These are phyloP conservation scores for Chrysotoxum bicinctum DNA, from an alignment of 2,888 invertebrate genomes.

Conservation along the genomic window DNA sequence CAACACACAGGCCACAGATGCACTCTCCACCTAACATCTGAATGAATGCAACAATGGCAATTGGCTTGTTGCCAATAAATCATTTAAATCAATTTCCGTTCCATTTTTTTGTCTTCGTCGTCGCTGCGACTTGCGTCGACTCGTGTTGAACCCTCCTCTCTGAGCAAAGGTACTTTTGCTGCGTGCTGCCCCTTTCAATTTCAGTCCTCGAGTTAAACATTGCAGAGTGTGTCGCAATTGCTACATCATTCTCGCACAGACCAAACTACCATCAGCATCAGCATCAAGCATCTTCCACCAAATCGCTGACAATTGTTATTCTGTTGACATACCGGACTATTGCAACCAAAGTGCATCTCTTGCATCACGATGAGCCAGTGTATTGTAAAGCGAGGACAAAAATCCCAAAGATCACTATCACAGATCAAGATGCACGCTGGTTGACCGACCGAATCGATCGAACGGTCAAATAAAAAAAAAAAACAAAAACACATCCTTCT, in stretches of 20 bases:
- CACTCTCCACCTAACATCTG: slow-evolving; percentile 35
- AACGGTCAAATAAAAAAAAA: slow-evolving; percentile 1
- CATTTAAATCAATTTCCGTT: slow-evolving; percentile 80
- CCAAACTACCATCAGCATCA: slow-evolving; percentile 15
- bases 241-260: slow-evolving; percentile 49
- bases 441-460: slow-evolving; percentile 7
- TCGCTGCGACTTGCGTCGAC: background rate
- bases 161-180: background rate
- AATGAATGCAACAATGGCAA: slow-evolving; percentile 66
- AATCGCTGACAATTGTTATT: slow-evolving; percentile 68
- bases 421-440: slow-evolving; percentile 56
- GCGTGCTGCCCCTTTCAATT: slow-evolving; percentile 41
- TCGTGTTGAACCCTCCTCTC: background rate
- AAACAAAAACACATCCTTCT: background rate
- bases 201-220: slow-evolving; percentile 46
- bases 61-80: slow-evolving; percentile 77
- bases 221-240: slow-evolving; percentile 18
- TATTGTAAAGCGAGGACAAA: slow-evolving; percentile 39
- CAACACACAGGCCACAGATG: background rate
- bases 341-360: slow-evolving; percentile 51
- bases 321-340: slow-evolving; percentile 57
- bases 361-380: slow-evolving; percentile 62
- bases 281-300: slow-evolving; percentile 43
- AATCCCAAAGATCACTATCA: slow-evolving; percentile 52
- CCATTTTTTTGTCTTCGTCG: slow-evolving; percentile 56